Conservation (phyloP, 2,113 vertebrate species). For the Proterorhinus semilunaris region DNA sequence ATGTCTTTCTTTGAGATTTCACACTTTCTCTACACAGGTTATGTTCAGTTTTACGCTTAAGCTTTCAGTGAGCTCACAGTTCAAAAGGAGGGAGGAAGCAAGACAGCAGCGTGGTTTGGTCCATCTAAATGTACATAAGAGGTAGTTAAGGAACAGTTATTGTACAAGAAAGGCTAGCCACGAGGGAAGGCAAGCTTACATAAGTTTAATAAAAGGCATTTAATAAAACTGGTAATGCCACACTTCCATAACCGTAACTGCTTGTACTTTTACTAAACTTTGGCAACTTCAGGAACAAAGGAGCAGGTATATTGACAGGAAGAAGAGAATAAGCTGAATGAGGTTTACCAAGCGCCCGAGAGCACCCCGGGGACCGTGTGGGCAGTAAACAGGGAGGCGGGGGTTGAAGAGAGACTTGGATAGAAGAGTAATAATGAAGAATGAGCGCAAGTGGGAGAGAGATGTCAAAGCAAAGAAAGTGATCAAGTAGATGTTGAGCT, state of each 20-base stretch:
- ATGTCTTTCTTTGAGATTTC: no score
- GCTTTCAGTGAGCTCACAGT: no score
- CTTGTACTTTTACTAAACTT: slow-evolving; percentile 6
- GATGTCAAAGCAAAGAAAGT: slow-evolving; percentile 66
- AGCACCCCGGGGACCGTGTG: slow-evolving; percentile 58
- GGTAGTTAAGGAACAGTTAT: no score
- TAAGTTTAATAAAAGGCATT: no score
- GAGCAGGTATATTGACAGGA: slow-evolving; percentile 63
- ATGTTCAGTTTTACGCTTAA: no score
- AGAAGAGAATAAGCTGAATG: slow-evolving; percentile 52
- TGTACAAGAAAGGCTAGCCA: no score
- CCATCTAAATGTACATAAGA: no score
- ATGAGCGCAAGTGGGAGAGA: slow-evolving; percentile 63
- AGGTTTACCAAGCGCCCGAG: slow-evolving; percentile 51
- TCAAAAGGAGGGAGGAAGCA: no score
- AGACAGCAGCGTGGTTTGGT: no score
- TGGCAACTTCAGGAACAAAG: slow-evolving; percentile 59
- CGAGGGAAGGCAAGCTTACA: no score
- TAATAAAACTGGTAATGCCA: no score
- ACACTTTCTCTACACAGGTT: no score
- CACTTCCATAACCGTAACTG: background rate
- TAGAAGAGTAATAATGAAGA: slow-evolving; percentile 66
- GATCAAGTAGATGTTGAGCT: slow-evolving; percentile 60
- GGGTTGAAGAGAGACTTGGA: slow-evolving; percentile 53
- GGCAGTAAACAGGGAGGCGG: slow-evolving; percentile 52